Evolutionary conservation across 2,113 vertebrate species (phyloP).

Genomic region (Rhinichthys klamathensis): DNA sequence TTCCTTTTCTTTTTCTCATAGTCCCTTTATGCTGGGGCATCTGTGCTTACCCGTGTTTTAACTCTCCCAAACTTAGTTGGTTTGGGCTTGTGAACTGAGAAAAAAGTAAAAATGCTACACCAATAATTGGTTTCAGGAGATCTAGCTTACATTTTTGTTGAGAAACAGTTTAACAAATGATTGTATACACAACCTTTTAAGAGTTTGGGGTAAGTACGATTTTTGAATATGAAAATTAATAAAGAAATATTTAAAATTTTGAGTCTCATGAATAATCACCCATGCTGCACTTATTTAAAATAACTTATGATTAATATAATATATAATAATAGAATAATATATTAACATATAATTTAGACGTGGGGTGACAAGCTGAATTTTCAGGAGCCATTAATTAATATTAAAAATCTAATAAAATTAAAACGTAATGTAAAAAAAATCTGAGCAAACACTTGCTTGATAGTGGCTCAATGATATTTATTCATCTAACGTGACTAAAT

Average conservation of each 20-base stretch:
- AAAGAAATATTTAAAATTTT: no score
- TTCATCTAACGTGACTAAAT: neutral
- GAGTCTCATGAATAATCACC: no score
- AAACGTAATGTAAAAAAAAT: neutral
- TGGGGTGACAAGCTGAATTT: neutral
- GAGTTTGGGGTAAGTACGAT: no score
- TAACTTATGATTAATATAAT: neutral
- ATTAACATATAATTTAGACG: neutral
- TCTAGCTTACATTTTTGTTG: neutral
- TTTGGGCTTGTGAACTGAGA: neutral
- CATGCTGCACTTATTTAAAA: neutral
- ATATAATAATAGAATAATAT: neutral
- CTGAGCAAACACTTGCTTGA: neutral
- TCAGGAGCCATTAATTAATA: neutral
- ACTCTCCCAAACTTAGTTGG: neutral
- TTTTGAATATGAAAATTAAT: no score
- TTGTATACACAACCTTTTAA: neutral
- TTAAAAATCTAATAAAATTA: neutral
- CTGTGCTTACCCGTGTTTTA: neutral
- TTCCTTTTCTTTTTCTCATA: neutral
- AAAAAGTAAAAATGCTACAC: neutral
- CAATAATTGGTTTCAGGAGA: neutral
- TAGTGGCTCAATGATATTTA: neutral
- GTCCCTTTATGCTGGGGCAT: neutral
- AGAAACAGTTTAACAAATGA: neutral